Evolutionary conservation across 2,113 vertebrate species (phyloP).

Genomic region (Dicerorhinus sumatrensis): DNA sequence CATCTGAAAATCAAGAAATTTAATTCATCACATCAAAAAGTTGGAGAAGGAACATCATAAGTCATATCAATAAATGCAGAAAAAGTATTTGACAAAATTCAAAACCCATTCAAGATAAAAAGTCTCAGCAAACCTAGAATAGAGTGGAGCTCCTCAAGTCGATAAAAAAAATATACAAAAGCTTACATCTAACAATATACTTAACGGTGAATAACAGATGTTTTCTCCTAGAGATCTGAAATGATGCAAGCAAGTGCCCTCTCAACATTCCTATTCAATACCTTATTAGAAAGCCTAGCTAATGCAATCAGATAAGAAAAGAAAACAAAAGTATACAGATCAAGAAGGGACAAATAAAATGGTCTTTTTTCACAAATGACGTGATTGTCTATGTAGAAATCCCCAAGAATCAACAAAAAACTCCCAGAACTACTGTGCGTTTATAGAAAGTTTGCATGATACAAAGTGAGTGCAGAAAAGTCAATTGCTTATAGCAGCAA

Average conservation of each 20-base stretch:
- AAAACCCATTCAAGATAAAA: background rate
- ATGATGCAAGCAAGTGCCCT: background rate
- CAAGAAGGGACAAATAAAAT: conserved; percentile 4
- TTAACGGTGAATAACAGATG: background rate
- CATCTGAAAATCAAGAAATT: conserved; percentile 27
- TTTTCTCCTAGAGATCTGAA: background rate
- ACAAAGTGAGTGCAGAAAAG: background rate
- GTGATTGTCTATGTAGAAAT: background rate
- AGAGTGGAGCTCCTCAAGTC: background rate
- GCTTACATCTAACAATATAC: background rate
- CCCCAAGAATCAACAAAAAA: background rate
- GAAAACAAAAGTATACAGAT: background rate
- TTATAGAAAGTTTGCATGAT: background rate
- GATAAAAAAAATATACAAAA: background rate
- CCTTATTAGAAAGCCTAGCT: background rate
- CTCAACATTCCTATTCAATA: background rate
- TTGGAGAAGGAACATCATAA: background rate
- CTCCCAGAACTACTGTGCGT: background rate
- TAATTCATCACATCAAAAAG: background rate
- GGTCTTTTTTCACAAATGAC: background rate
- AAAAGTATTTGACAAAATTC: background rate
- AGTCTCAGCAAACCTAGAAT: background rate
- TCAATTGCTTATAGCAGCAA: background rate
- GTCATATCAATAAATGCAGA: background rate
- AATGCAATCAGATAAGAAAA: background rate